phyloP scores from a whole-genome alignment of 1,140 invertebrate species.

The Triops cancriformis region DNA sequence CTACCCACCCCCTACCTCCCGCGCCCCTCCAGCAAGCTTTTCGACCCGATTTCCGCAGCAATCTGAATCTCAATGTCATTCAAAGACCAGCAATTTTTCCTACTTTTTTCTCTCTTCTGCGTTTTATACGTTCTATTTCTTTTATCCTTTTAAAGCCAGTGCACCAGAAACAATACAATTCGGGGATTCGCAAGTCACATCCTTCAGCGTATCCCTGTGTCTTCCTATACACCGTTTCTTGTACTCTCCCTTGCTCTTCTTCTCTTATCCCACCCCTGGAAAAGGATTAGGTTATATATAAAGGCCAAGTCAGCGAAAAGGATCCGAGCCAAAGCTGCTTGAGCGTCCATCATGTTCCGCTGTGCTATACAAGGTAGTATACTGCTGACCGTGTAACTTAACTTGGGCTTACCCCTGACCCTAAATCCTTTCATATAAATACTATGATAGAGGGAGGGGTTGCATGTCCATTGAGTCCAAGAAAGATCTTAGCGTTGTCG shows the following conservation, averaged over 20 bases:
- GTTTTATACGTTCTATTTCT: neutral
- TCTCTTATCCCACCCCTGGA: neutral
- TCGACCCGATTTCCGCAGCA: too few relatives aligned
- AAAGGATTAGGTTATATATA: slow-evolving; percentile 2
- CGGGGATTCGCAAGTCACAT: neutral
- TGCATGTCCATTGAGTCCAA: neutral
- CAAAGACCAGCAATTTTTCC: too few relatives aligned
- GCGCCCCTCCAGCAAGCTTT: neutral
- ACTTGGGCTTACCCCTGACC: neutral
- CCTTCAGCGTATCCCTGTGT: neutral
- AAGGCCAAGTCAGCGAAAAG: slow-evolving; percentile 12
- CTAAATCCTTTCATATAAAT: neutral
- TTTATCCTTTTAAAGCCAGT: neutral
- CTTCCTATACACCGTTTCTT: too few relatives aligned
- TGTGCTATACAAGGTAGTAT: neutral
- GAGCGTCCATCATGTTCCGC: neutral
- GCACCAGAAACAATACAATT: neutral
- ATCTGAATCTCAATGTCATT: too few relatives aligned
- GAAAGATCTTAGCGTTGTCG: too few relatives aligned
- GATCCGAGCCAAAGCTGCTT: neutral
- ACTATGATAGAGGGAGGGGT: neutral
- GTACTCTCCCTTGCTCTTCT: too few relatives aligned
- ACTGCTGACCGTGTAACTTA: slow-evolving; percentile 11
- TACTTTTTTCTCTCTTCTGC: neutral
- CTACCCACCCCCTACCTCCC: neutral